Evolutionary conservation across 2,113 vertebrate species (phyloP), one percentile per base, ranked within the genome.

Genomic region (Lophius piscatorius): DNA sequence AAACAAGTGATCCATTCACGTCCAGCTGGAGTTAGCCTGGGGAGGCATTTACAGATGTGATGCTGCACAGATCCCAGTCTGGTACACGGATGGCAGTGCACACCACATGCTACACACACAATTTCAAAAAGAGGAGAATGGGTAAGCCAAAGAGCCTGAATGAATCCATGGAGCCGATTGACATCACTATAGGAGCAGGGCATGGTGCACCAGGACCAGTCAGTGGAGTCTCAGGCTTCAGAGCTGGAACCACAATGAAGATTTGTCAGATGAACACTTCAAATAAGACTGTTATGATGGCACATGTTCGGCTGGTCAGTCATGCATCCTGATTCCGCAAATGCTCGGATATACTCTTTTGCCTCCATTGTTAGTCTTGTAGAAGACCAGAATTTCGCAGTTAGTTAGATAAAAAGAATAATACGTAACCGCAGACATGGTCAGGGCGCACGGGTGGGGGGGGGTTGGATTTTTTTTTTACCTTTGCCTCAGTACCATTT

Each of bases 21-120:
- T 38, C n/a, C 70, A 81, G 73, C 76, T 81, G 72, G 70, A 82
- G 70, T 62, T 47, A 49, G 59, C 66, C 45, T 21, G 13, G 47
- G 31, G 64, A 56, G 66, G 61, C 20, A 74, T 69, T 75, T 69
- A 70, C 69, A 82, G 61, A 76, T 81, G 77, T 67, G 47, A 22
- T 44, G 26, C 45, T 65, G 50, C 51, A 52, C 17, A 6, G 5
- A 46, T 65, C 42, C 4, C 45, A 38, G 39, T 31, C 11, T 62
- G 54, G 36, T 70, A 63, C 48, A 46, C 31, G 2, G 39, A 5
- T 44, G 23, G 45, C 39, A 49, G 41, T 47, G 45, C 61, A 58
- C 54, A 75, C 42, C 49, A 55, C 55, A 62, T 64, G 58, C 31
- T 38, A 34, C 50, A 63, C 8, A 39, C 33, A 46, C 42, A 12